Base-by-base conservation (phyloP, 2,888 invertebrate genomes). In the Sphaeridia pumilis region DNA sequence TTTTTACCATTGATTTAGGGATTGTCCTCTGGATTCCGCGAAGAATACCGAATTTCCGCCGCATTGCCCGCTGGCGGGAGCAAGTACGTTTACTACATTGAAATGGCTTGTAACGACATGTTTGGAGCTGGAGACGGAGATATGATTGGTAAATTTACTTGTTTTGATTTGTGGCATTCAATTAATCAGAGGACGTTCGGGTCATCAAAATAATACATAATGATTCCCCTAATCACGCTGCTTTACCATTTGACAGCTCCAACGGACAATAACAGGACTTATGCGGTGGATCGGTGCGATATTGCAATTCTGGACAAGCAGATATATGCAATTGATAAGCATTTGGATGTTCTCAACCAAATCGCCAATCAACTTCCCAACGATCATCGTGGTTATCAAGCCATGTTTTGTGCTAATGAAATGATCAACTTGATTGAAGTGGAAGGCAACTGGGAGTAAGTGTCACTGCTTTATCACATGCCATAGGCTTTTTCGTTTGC, bases 81-180 rank as follows among this genome's bases (percentile, higher is more conserved):
- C 5, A 58, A 60, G 3, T 51, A 59, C 12, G 58, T 58, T 4
- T 66, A 69, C 45, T 73, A 70, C 58, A 65, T 75, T 34, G 75
- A 75, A 67, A 72, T 74, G 72, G 72, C 74, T 0, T 74, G 73
- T 59, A 75, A 74, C 61, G 69, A 66, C 10, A 60, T 73, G 63
- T 71, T 74, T 66, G 75, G 75, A 3, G 71, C 69, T 20, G 73
- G 73, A 0, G 61, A 67, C 12, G 70, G 69, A 4, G 67, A 65
- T 10, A 5, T 27, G 21, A 52, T 52, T 17, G 52, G 46, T 52
- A n/a, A n/a, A n/a, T n/a, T n/a, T n/a, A n/a, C n/a, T n/a, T n/a
- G n/a, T n/a, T n/a, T n/a, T n/a, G n/a, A n/a, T n/a, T n/a, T n/a
- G n/a, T n/a, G n/a, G n/a, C n/a, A n/a, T n/a, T n/a, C n/a, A n/a